These are phyloP conservation scores for Heliconius aoede DNA, from an alignment of 2,888 invertebrate species.

Conservation along the genomic window DNA sequence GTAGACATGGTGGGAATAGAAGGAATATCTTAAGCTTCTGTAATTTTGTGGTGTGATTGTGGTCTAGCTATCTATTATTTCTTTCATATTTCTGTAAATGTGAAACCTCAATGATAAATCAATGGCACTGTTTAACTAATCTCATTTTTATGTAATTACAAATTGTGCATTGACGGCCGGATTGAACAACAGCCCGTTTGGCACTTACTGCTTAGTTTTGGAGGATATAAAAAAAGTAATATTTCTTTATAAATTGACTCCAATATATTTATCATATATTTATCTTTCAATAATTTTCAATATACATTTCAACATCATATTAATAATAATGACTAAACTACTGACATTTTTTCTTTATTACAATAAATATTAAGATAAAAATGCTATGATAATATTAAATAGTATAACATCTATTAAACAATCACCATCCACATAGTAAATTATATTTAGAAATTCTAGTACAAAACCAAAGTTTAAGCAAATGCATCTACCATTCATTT, in stretches of 20 bases:
- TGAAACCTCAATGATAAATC: no score
- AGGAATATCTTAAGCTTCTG: no score
- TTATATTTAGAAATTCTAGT: slow-evolving; percentile 2
- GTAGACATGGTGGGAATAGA: no score
- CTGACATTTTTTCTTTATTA: slow-evolving; percentile 29
- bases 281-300: slow-evolving; percentile 26
- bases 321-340: slow-evolving; percentile 25
- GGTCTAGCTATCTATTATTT: no score
- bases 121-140: no score
- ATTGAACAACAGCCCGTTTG: no score
- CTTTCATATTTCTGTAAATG: no score
- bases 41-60: no score
- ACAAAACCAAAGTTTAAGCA: not conserved
- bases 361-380: slow-evolving; percentile 35
- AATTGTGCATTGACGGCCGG: no score
- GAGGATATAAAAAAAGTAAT: not conserved
- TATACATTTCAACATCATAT: slow-evolving; percentile 21
- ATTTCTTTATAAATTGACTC: slow-evolving; percentile 29
- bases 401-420: slow-evolving; percentile 15
- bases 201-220: not conserved
- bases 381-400: slow-evolving; percentile 28
- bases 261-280: slow-evolving; percentile 36
- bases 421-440: slow-evolving; percentile 13
- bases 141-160: no score
- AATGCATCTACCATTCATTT: not conserved